A percentile compares a stretch with the other conserved stretches of the same genome.
Evolutionary conservation across 1,140 invertebrate genomes (phyloP).

Genomic region (Lucilia cuprina): DNA sequence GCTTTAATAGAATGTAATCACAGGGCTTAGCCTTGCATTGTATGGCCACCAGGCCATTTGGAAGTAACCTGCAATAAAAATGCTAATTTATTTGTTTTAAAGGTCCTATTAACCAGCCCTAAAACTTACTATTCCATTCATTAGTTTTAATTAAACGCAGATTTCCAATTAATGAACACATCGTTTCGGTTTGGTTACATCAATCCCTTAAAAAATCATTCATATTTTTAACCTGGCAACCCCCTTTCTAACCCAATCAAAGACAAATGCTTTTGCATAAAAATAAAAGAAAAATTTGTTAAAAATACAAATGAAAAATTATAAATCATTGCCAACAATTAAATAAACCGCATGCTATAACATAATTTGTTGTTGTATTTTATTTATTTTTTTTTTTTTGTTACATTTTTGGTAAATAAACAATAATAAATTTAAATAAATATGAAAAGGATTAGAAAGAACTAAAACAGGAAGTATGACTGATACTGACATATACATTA

Average conservation of each 20-base stretch:
- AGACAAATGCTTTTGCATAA: background rate
- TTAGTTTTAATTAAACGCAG: no score
- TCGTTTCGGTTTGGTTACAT: no score
- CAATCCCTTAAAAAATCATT: no score
- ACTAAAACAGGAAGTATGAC: background rate
- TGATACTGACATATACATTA: no score
- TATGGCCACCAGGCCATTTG: no score
- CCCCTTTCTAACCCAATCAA: background rate
- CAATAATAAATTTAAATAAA: conserved; percentile 2
- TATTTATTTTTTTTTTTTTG: background rate
- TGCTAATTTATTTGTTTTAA: no score
- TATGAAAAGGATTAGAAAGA: background rate
- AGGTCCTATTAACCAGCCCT: no score
- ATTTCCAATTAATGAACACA: no score
- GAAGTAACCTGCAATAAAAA: no score
- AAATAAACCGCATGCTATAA: background rate
- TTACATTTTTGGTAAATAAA: background rate
- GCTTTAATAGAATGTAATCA: no score
- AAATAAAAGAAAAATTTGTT: background rate
- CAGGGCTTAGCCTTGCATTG: no score
- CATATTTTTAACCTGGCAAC: background rate
- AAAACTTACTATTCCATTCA: no score
- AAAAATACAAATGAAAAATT: background rate
- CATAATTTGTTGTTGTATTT: background rate
- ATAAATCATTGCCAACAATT: background rate